phyloP scores from a whole-genome alignment of 2,113 vertebrate genomes.

The Actenoides lindsayi region DNA sequence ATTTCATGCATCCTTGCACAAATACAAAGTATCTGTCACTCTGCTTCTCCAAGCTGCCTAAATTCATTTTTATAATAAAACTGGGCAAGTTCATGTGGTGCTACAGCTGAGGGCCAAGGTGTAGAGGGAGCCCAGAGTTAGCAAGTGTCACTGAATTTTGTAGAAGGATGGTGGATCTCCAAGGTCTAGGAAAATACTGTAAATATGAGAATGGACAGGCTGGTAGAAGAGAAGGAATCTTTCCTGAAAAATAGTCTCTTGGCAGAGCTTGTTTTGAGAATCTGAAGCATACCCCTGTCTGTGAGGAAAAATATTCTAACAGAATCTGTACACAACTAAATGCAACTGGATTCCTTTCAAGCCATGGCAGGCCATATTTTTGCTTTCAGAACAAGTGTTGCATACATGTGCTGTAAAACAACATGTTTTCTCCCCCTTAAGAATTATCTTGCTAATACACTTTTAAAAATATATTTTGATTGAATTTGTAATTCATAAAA shows the following conservation, averaged over 20 bases:
- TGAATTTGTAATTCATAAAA: not conserved
- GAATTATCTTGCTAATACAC: not conserved
- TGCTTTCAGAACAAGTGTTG: not conserved
- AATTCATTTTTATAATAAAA: not conserved
- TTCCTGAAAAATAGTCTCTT: not conserved
- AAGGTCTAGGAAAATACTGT: not conserved
- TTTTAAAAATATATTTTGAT: not conserved
- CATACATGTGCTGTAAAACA: not conserved
- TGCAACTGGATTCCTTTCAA: not conserved
- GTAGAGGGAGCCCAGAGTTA: not conserved
- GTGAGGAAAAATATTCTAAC: not conserved
- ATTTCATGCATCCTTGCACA: slow-evolving; percentile 41
- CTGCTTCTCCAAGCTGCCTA: not conserved
- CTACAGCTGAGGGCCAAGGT: not conserved
- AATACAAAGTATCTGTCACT: slow-evolving; percentile 1
- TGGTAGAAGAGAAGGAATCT: not conserved
- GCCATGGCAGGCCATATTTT: not conserved
- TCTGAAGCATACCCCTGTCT: not conserved
- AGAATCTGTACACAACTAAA: not conserved
- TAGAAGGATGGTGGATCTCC: not conserved
- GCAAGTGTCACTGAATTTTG: not conserved
- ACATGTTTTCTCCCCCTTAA: not conserved
- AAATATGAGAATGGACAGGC: not conserved
- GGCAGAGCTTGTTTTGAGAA: not conserved
- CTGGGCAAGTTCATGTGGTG: not conserved